Conservation (phyloP, 2,888 invertebrate genomes). For the Chloromyia formosa region DNA sequence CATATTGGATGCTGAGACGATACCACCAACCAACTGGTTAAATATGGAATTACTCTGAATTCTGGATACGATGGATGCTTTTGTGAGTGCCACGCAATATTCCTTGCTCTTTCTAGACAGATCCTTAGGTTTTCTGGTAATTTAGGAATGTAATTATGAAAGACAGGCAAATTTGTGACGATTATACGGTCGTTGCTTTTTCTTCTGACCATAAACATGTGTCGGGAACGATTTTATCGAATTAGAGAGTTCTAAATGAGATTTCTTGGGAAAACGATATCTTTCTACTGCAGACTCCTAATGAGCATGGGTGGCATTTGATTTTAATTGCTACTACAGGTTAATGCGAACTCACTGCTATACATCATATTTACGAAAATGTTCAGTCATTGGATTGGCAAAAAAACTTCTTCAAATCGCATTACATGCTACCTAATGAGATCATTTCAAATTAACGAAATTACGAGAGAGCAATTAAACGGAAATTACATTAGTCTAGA, state of each 20-base stretch:
- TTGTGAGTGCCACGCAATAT: too few species aligned
- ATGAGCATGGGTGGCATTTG: neutral
- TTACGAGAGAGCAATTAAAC: too few species aligned
- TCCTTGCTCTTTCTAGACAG: neutral
- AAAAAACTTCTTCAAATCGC: too few species aligned
- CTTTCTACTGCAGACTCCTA: neutral
- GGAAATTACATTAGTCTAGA: too few species aligned
- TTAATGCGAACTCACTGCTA: neutral
- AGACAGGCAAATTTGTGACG: conserved; percentile 17
- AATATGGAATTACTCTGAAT: neutral
- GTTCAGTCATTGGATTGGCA: too few species aligned
- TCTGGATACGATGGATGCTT: neutral
- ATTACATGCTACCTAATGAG: too few species aligned
- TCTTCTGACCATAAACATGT: neutral
- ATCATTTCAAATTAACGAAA: too few species aligned
- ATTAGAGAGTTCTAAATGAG: neutral
- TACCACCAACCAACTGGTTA: too few species aligned
- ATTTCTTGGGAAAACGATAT: neutral
- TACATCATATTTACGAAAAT: too few species aligned
- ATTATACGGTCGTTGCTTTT: neutral
- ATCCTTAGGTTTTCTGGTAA: neutral
- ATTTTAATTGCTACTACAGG: neutral
- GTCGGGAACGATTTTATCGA: conserved; percentile 8
- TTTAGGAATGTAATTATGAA: conserved; percentile 19
- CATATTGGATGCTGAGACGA: too few species aligned